Base-by-base conservation (phyloP, 2,888 invertebrate genomes). In the Nephrotoma guestfalica region DNA sequence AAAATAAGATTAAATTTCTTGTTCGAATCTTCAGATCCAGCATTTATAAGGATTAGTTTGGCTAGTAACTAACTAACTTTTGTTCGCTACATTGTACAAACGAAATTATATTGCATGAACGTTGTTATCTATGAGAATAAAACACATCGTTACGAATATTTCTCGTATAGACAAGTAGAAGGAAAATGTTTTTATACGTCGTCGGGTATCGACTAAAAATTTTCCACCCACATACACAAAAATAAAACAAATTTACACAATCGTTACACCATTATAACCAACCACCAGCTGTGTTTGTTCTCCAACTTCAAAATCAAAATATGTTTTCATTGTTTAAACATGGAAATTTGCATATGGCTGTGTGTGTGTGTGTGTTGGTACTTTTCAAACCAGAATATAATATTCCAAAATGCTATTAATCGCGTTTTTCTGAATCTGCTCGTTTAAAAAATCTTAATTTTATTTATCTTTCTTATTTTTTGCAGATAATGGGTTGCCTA, bases 401-500 rank as follows among this genome's bases (percentile, higher is more conserved):
- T 15, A 7, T 18, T 15, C 51, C 51, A 71, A 57, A 57, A 9
- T 71, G 71, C 71, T 71, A 71, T 71, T 71, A 71, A 71, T 71
- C 30, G 30, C 30, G 30, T 0, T 43, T 30, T 71, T 71, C 30
- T 71, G 30, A 71, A 71, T 71, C 71, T 30, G 71, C 9, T 30
- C 9, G 71, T 3, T 30, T 71, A 4, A 9, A 71, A 71, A 71
- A 30, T 71, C 30, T 30, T 18, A 71, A 15, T 57, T 71, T 71
- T 71, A 30, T 30, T 71, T 71, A 30, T 30, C 30, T 30, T 30
- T 30, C 30, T 30, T 30, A 30, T 51, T 30, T 71, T 30, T 71
- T 71, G 7, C 90, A 91, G 92, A 91, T 90, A 89, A 97, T 97
- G 97, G 97, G 97, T 90, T 97, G 97, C 92, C 96, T 97, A 92